A percentile compares a stretch with the other conserved stretches of the same genome.
These are phyloP conservation scores for Philaethria dido DNA, from an alignment of 2,888 invertebrate genomes.

Conservation along the genomic window DNA sequence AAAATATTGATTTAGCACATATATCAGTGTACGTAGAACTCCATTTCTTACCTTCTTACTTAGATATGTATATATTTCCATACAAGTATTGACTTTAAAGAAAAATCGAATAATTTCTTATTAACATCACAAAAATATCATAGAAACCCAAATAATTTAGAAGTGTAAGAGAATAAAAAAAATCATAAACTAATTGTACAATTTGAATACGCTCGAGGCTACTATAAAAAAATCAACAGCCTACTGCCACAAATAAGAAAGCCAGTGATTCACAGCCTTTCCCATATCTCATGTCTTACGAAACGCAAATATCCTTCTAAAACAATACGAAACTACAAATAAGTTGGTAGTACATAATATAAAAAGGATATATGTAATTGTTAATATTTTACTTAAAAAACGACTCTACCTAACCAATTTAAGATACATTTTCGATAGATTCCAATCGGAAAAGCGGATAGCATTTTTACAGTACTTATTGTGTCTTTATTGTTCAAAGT, in stretches of 20 bases:
- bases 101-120: no score
- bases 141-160: neutral
- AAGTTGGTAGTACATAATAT: slow-evolving; percentile 62
- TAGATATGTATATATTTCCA: no score
- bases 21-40: no score
- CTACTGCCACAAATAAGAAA: slow-evolving; percentile 65
- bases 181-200: slow-evolving; percentile 22
- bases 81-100: no score
- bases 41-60: no score
- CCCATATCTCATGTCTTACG: slow-evolving; percentile 65
- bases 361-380: slow-evolving; percentile 50
- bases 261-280: slow-evolving; percentile 59
- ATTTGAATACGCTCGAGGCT: slow-evolving; percentile 42
- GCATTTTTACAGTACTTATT: slow-evolving; percentile 72
- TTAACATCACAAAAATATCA: neutral
- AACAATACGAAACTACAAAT: slow-evolving; percentile 76
- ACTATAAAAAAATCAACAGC: slow-evolving; percentile 56
- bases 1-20: no score
- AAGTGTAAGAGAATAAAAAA: neutral
- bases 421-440: slow-evolving; percentile 45
- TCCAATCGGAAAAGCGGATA: slow-evolving; percentile 55
- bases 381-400: slow-evolving; percentile 43
- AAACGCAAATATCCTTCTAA: slow-evolving; percentile 71
- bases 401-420: slow-evolving; percentile 40
- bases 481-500: slow-evolving; percentile 75